Evolutionary conservation across 2,888 invertebrate species (phyloP).

Genomic region (Leptinotarsa tumamoca): DNA sequence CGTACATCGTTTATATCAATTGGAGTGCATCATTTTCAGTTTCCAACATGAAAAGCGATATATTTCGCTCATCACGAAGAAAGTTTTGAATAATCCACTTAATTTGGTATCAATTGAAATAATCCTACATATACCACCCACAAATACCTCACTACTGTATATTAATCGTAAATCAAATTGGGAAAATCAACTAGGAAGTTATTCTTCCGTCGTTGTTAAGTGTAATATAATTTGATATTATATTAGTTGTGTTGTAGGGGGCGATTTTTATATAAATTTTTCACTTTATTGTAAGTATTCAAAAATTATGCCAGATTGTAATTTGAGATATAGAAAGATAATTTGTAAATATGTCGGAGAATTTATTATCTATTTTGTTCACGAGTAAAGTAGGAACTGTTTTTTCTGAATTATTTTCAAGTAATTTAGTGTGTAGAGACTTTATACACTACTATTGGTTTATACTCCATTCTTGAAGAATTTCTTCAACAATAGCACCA

Average conservation of each 20-base stretch:
- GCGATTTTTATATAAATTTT: background rate
- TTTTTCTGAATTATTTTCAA: background rate
- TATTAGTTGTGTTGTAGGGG: background rate
- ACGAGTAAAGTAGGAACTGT: background rate
- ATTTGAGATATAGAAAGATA: background rate
- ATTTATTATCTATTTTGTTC: background rate
- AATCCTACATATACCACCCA: background rate
- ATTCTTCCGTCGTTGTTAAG: background rate
- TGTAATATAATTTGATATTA: conserved; percentile 1
- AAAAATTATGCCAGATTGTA: conserved; percentile 1
- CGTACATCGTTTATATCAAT: no score
- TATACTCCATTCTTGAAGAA: background rate
- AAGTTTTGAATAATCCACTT: no score
- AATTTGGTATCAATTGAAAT: background rate
- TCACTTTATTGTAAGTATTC: conserved; percentile 1
- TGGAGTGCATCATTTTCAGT: no score
- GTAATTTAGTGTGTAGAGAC: conserved; percentile 4
- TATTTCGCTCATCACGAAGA: no score
- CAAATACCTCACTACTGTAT: background rate
- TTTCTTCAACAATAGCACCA: background rate
- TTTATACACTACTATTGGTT: conserved; percentile 2
- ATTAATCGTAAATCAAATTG: background rate
- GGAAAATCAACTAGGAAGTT: background rate
- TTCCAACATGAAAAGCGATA: no score
- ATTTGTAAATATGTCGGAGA: background rate